Conservation (phyloP, 92 coral and sea anemone genomes). For the Montipora capitata region DNA sequence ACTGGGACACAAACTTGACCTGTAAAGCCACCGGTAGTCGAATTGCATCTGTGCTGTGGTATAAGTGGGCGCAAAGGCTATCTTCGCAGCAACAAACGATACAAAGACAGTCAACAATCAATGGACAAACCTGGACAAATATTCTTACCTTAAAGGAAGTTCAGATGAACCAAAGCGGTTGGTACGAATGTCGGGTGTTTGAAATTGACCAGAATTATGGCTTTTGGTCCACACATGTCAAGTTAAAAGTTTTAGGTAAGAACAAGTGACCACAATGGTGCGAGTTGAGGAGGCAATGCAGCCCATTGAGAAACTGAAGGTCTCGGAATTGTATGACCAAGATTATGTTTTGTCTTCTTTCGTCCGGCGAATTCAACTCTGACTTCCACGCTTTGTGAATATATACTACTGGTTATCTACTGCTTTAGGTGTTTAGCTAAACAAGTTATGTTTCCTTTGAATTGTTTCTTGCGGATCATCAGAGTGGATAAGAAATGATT, state of each 20-base stretch:
- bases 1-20: slow-evolving; percentile 23
- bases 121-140: slow-evolving; percentile 52
- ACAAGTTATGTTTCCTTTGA: neutral
- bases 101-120: neutral
- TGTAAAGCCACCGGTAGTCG: slow-evolving; percentile 31
- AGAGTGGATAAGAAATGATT: neutral
- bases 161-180: slow-evolving; percentile 68
- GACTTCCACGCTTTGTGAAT: too few relatives aligned
- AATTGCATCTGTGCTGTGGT: slow-evolving; percentile 47
- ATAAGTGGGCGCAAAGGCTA: slow-evolving; percentile 29
- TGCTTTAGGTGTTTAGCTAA: too few relatives aligned
- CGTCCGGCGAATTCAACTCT: too few relatives aligned
- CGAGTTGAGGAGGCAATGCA: too few relatives aligned
- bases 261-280: neutral
- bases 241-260: slow-evolving; percentile 71
- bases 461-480: neutral
- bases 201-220: slow-evolving; percentile 17
- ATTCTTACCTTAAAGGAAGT: slow-evolving; percentile 47
- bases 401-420: too few relatives aligned
- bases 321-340: too few relatives aligned
- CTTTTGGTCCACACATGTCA: slow-evolving; percentile 76
- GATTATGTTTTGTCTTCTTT: too few relatives aligned
- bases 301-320: too few relatives aligned
- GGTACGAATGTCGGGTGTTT: slow-evolving; percentile 87
- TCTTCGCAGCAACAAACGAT: slow-evolving; percentile 30